Evolutionary conservation across 2,113 vertebrate species (phyloP).

Genomic region (Aphyosemion australe): DNA sequence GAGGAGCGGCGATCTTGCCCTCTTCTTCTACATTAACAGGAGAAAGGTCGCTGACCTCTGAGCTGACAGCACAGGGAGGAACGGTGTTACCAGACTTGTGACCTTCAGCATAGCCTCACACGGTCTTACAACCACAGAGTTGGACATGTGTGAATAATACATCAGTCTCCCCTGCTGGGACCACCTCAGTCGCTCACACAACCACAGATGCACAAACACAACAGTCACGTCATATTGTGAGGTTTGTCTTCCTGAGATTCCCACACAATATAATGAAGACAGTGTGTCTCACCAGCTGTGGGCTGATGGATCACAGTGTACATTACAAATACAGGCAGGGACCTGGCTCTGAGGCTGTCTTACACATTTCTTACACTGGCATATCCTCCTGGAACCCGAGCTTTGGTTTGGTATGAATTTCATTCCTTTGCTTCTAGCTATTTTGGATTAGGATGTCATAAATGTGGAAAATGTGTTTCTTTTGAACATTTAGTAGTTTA

Average conservation of each 20-base stretch:
- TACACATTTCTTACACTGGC: background rate
- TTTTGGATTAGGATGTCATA: no score
- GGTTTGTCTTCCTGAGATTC: constrained; percentile 40
- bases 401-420: no score
- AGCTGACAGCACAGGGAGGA: constrained; percentile 60
- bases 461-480: no score
- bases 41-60: constrained; percentile 60
- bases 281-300: constrained; percentile 32
- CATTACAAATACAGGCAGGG: background rate
- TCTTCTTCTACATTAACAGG: constrained; percentile 11
- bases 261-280: constrained; percentile 40
- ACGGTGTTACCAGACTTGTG: constrained; percentile 56
- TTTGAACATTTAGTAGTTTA: no score
- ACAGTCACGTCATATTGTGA: constrained; percentile 35
- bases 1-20: constrained; percentile 11
- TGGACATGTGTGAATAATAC: constrained; percentile 74
- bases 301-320: background rate
- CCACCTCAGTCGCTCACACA: constrained; percentile 22
- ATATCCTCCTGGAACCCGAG: no score
- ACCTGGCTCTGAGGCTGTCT: background rate
- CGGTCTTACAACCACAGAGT: constrained; percentile 61
- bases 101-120: constrained; percentile 65
- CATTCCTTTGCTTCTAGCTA: no score
- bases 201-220: constrained; percentile 49
- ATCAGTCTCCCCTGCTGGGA: constrained; percentile 62